Percentiles rank a stretch among this genome's conserved stretches.
These are phyloP conservation scores for Cylas formicarius DNA, from an alignment of 1,140 invertebrate species.

Conservation along the genomic window DNA sequence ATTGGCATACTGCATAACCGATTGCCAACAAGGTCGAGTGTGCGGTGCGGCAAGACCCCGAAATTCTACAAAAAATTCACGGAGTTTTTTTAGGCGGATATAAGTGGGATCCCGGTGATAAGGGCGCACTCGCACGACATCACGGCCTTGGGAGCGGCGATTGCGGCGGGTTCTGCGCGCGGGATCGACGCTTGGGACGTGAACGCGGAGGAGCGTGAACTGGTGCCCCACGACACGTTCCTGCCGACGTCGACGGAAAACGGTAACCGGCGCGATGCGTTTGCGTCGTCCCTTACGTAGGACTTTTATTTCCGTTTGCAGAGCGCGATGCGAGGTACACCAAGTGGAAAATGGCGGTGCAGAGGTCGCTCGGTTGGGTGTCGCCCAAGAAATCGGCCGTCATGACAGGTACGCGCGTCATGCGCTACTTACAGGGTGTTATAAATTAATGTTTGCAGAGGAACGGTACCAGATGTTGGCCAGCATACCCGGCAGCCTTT, in stretches of 20 bases:
- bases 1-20: no score
- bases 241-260: conserved; percentile 66
- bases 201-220: conserved; percentile 47
- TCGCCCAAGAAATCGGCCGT: conserved; percentile 58
- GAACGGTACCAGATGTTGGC: conserved; percentile 63
- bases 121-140: conserved; percentile 82
- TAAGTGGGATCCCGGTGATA: conserved; percentile 47
- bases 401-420: conserved; percentile 58
- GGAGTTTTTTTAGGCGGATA: conserved; percentile 31
- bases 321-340: conserved; percentile 75
- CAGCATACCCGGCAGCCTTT: conserved; percentile 62
- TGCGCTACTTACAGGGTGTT: neutral
- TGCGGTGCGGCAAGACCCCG: conserved; percentile 6
- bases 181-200: conserved; percentile 51
- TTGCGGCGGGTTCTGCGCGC: conserved; percentile 77
- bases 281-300: conserved; percentile 17
- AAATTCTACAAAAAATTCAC: conserved; percentile 1
- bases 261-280: conserved; percentile 46
- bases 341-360: conserved; percentile 89
- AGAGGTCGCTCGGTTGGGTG: conserved; percentile 82
- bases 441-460: conserved; percentile 55
- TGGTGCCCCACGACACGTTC: conserved; percentile 66
- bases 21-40: no score
- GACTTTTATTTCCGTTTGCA: conserved; percentile 41
- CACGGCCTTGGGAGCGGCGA: conserved; percentile 82